Conservation (phyloP, 2,888 invertebrate genomes). For the Parnassius apollo region DNA sequence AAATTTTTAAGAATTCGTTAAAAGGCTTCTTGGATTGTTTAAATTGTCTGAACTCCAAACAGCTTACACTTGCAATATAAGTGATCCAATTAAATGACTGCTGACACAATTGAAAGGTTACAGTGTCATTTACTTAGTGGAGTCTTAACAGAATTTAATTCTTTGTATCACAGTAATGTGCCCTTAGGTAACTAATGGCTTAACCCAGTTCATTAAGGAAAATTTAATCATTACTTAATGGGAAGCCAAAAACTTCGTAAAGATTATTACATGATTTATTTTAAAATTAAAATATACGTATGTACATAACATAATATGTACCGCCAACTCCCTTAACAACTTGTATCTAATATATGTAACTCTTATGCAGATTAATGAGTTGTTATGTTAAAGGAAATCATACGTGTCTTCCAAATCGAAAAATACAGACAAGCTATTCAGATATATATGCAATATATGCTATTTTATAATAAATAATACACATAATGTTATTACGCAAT, state of each 20-base stretch:
- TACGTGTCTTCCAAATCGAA: no score
- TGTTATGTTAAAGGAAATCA: no score
- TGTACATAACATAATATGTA: background rate
- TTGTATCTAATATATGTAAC: no score
- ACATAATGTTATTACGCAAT: no score
- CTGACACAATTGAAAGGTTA: constrained; percentile 42
- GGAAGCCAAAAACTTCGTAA: constrained; percentile 28
- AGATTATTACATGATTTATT: background rate
- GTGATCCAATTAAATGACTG: constrained; percentile 34
- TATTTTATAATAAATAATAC: no score
- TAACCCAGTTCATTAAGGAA: constrained; percentile 64
- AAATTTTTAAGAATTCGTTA: constrained; percentile 16
- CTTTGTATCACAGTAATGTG: constrained; percentile 45
- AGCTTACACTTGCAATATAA: constrained; percentile 27
- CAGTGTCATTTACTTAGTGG: constrained; percentile 36
- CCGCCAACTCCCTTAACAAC: background rate
- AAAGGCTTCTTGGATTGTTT: constrained; percentile 14
- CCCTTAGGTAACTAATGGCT: constrained; percentile 49
- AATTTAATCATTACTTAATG: constrained; percentile 66
- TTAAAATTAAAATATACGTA: background rate
- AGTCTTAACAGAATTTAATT: constrained; percentile 51
- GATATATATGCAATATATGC: no score
- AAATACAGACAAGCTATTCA: no score
- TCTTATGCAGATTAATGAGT: no score
- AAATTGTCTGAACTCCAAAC: constrained; percentile 8